phyloP scores from a whole-genome alignment of 2,797 vertebrate species.

The Cheirogaleus major region DNA sequence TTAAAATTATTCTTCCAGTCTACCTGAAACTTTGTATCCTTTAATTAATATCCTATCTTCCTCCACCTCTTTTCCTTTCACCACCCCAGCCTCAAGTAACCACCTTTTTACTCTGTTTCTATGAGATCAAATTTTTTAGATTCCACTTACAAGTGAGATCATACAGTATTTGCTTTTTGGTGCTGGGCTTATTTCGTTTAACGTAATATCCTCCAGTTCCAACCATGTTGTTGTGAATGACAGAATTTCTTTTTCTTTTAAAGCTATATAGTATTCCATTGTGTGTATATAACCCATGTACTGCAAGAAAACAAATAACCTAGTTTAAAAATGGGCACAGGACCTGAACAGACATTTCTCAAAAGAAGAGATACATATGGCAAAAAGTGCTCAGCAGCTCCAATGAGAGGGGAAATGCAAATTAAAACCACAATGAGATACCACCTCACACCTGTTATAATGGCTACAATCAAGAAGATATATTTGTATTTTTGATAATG shows the following conservation, averaged over 20 bases:
- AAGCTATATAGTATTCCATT: background rate
- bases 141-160: background rate
- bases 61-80: background rate
- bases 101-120: background rate
- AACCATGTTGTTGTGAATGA: background rate
- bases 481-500: background rate
- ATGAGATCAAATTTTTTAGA: background rate
- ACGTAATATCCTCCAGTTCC: background rate
- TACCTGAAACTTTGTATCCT: background rate
- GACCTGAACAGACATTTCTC: background rate
- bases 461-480: background rate
- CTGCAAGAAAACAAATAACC: background rate
- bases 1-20: background rate
- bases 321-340: background rate
- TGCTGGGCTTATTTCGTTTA: background rate
- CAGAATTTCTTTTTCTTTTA: background rate
- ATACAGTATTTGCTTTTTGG: background rate
- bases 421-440: background rate
- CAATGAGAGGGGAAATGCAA: background rate
- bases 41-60: background rate
- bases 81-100: background rate
- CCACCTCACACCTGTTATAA: background rate
- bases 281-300: background rate
- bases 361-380: background rate
- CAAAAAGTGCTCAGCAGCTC: background rate